Evolutionary conservation across 2,113 vertebrate species (phyloP), one percentile per base, ranked within the genome.

Genomic region (Catharus fuscescens): DNA sequence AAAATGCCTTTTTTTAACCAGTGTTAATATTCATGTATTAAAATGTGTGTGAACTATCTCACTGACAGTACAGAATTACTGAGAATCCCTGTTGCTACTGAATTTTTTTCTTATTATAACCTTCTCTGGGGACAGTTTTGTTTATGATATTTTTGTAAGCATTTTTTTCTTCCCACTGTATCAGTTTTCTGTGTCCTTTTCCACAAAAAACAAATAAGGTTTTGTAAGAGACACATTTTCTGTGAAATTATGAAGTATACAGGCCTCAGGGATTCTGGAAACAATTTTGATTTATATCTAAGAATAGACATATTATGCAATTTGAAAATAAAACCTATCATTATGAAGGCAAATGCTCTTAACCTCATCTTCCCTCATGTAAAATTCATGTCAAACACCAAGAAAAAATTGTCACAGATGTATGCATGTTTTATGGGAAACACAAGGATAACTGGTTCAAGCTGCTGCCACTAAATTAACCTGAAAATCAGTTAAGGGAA

Each of bases 261-360:
- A 85, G 66, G 44, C 80, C 81, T 91, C 59, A 26, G 74, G 71
- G 90, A 76, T 90, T 88, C 66, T 94, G 90, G 85, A 93, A 94
- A 88, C 54, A 34, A 72, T 88, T 94, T 67, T 90, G 61, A 79
- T 87, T 80, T 93, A 26, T 60, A 47, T 66, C 53, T 96, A 85
- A 92, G 95, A 86, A 88, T 72, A 90, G 74, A 84, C 84, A 31
- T 82, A 57, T 78, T 91, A 74, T 65, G 47, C 88, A 76, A 52
- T 94, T 80, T 90, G 61, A 88, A 92, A 93, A 82, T 72, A 45
- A 32, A 88, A 19, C 48, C 85, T 90, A 45, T 72, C 31, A 92
- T 96, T 95, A 92, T 61, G 74, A 88, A 92, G 42, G 92, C 77
- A 94, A 94, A 89, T 91, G 53, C 25, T 90, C 40, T 91, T 84